A percentile compares a stretch with the other conserved stretches of the same genome.
These are phyloP conservation scores for Zaprionus camerounensis DNA, from an alignment of 1,140 invertebrate species.

Conservation along the genomic window DNA sequence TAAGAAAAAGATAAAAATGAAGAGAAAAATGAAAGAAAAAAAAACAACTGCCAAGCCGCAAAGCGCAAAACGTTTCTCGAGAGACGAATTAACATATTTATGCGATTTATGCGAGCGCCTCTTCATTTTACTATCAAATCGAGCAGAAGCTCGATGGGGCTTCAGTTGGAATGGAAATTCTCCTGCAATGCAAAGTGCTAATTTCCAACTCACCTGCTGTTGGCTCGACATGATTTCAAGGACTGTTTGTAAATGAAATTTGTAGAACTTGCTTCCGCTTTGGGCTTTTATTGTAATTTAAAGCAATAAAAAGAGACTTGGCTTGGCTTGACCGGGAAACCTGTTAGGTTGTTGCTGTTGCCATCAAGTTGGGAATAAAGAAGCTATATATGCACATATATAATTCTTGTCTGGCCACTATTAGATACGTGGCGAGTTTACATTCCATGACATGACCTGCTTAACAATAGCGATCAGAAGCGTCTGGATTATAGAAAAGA, in stretches of 20 bases:
- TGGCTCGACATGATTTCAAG: slow-evolving; percentile 48
- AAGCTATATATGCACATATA: slow-evolving; percentile 4
- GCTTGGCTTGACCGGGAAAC: slow-evolving; percentile 23
- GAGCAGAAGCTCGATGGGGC: slow-evolving; percentile 22
- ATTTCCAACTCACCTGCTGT: slow-evolving; percentile 67
- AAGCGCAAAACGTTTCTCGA: slow-evolving; percentile 54
- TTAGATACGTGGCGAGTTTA: slow-evolving; percentile 62
- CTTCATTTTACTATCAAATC: slow-evolving; percentile 67
- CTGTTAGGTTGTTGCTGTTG: slow-evolving; percentile 37
- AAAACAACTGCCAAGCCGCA: slow-evolving; percentile 27
- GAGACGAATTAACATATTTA: slow-evolving; percentile 75
- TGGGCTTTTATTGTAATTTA: slow-evolving; percentile 62
- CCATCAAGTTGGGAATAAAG: slow-evolving; percentile 38
- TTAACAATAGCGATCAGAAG: slow-evolving; percentile 36
- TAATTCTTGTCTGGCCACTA: slow-evolving; percentile 32
- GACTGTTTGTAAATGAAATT: slow-evolving; percentile 81
- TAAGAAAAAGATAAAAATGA: slow-evolving; percentile 25
- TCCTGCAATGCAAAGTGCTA: slow-evolving; percentile 66
- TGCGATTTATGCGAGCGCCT: slow-evolving; percentile 78
- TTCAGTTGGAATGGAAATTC: slow-evolving; percentile 16
- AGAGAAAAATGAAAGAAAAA: neutral
- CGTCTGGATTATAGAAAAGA: neutral
- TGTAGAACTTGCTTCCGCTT: slow-evolving; percentile 72
- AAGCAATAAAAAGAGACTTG: slow-evolving; percentile 16
- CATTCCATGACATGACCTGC: slow-evolving; percentile 41